phyloP scores from a whole-genome alignment of 2,888 invertebrate species.

The Ennomos erosarius region DNA sequence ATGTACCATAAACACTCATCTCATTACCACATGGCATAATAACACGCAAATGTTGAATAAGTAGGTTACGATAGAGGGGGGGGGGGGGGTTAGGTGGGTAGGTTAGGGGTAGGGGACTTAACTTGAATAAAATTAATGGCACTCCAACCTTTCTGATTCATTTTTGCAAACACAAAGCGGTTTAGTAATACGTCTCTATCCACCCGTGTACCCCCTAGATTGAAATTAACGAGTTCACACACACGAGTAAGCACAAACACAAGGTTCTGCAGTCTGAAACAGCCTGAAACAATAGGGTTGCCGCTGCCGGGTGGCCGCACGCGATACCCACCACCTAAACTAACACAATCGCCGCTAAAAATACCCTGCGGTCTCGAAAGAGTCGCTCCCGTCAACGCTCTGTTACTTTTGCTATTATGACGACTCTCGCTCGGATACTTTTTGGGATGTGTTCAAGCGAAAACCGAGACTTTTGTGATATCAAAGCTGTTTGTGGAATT shows the following conservation, averaged over 20 bases:
- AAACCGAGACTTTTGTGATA: conserved; percentile 34
- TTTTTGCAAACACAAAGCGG: conserved; percentile 7
- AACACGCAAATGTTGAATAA: too few relatives aligned
- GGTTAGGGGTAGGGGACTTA: too few relatives aligned
- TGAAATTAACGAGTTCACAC: conserved; percentile 24
- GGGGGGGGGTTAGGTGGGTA: too few relatives aligned
- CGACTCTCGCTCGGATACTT: conserved; percentile 23
- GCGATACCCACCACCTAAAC: conserved; percentile 9
- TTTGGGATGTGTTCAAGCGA: conserved; percentile 30
- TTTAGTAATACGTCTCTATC: conserved; percentile 11
- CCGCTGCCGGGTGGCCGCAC: conserved; percentile 7
- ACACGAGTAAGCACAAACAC: conserved; percentile 18
- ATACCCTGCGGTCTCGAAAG: conserved; percentile 18
- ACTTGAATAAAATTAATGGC: too few relatives aligned
- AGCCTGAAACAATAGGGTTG: conserved; percentile 26
- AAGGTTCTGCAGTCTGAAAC: conserved; percentile 13
- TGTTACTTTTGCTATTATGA: conserved; percentile 28
- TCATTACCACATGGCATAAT: too few relatives aligned
- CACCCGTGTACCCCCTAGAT: conserved; percentile 19
- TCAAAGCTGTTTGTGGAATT: conserved; percentile 35
- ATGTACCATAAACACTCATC: too few relatives aligned
- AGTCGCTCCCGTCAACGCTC: conserved; percentile 14
- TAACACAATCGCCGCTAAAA: conserved; percentile 27
- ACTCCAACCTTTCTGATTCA: too few relatives aligned
- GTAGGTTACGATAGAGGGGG: too few relatives aligned